These are phyloP conservation scores for Thunnus maccoyii DNA, from an alignment of 2,113 vertebrate genomes.

Conservation along the genomic window DNA sequence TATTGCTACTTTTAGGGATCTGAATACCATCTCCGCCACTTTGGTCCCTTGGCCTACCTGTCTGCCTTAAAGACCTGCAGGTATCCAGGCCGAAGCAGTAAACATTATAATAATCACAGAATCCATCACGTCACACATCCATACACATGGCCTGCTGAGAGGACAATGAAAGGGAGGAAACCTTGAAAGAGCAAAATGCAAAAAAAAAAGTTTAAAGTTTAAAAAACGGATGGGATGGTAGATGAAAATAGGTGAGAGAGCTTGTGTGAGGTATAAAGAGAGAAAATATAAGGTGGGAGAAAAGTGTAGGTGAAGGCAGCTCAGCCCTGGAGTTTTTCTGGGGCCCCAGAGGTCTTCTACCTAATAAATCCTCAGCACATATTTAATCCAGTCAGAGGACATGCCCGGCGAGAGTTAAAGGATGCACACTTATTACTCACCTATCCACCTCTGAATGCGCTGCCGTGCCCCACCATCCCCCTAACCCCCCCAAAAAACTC, in stretches of 20 bases:
- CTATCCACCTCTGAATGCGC: slow-evolving; percentile 58
- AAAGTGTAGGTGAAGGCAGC: slow-evolving; percentile 18
- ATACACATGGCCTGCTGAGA: slow-evolving; percentile 38
- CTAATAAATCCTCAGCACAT: slow-evolving; percentile 75
- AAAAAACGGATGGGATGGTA: slow-evolving; percentile 27
- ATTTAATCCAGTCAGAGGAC: slow-evolving; percentile 72
- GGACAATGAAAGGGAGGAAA: slow-evolving; percentile 27
- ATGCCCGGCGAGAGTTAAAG: slow-evolving; percentile 52
- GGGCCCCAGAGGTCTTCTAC: slow-evolving; percentile 51
- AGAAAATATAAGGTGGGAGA: slow-evolving; percentile 47
- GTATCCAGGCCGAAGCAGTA: slow-evolving; percentile 35
- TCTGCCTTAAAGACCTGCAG: slow-evolving; percentile 23
- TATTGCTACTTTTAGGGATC: background rate
- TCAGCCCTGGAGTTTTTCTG: slow-evolving; percentile 30
- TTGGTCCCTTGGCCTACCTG: background rate
- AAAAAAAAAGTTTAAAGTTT: slow-evolving; percentile 5
- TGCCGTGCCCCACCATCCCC: slow-evolving; percentile 30
- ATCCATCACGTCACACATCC: slow-evolving; percentile 64
- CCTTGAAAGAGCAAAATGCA: slow-evolving; percentile 28
- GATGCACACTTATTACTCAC: slow-evolving; percentile 76
- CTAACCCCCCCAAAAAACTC: background rate
- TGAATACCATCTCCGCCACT: background rate
- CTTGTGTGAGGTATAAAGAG: slow-evolving; percentile 31
- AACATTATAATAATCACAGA: slow-evolving; percentile 46
- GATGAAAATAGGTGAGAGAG: slow-evolving; percentile 39